Base-by-base conservation (phyloP, 2,888 invertebrate genomes). In the Apantesis nais region DNA sequence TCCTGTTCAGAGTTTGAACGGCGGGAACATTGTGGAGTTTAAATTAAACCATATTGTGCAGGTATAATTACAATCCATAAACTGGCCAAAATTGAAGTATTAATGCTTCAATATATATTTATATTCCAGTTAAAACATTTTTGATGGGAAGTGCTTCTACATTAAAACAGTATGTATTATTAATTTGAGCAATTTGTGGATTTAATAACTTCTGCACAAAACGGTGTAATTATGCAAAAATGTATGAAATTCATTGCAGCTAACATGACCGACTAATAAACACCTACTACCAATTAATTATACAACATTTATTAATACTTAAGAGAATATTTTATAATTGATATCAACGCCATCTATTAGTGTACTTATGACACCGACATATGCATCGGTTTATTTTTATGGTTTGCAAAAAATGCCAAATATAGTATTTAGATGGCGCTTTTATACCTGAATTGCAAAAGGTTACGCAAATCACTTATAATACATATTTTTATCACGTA, bases 351-450 rank as follows among this genome's bases (percentile, higher is more conserved):
- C 69, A 70, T 70, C 65, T 70, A 70, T 61, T 1, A 34, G 3
- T n/a, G 29, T 39, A 61, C 25, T 44, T 48, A 16, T 31, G 44
- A 25, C 2, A 69, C n/a, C 41, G 11, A 67, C 12, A 58, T 19
- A 31, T 39, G 11, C n/a, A n/a, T 31, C 31, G 7, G 11, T 22
- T 44, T 67, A 22, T 8, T 41, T 11, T 22, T 19, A 31, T 44
- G 19, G 41, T 63, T 1, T 4, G 14, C 25, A 55, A 11, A 48
- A 22, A 22, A 11, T n/a, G 1, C 22, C n/a, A 52, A 52, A 52
- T n/a, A 11, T n/a, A n/a, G n/a, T 11, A n/a, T 19, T 61, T 60
- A 65, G 69, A 69, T 69, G 65, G 60, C 69, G 69, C 69, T 65
- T 41, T 52, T 14, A 68, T 39, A 55, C 11, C 8, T 52, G 25